These are phyloP conservation scores for Sesamia inferens DNA, from an alignment of 2,888 invertebrate genomes.

Conservation along the genomic window DNA sequence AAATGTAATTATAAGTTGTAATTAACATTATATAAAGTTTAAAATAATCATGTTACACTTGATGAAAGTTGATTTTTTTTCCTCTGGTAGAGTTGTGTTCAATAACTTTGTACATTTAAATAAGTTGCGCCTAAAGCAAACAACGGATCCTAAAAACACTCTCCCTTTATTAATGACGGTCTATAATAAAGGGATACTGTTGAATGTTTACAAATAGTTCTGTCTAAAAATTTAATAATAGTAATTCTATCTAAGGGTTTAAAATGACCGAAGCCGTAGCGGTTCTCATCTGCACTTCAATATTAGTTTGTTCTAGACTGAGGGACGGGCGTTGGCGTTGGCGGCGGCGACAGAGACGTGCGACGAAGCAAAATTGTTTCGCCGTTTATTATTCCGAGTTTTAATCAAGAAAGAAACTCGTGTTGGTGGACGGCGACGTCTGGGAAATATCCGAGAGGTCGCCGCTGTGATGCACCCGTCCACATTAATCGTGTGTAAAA, in stretches of 20 bases:
- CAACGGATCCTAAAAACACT: neutral
- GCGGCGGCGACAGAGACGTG: slow-evolving; percentile 66
- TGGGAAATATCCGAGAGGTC: slow-evolving; percentile 78
- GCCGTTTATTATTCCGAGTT: slow-evolving; percentile 87
- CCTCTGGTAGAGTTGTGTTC: neutral
- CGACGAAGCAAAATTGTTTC: slow-evolving; percentile 83
- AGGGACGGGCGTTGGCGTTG: slow-evolving; percentile 58
- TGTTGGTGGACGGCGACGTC: slow-evolving; percentile 73
- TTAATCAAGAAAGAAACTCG: slow-evolving; percentile 86
- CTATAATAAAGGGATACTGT: slow-evolving; percentile 23
- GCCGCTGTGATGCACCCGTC: slow-evolving; percentile 72
- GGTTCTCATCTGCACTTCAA: slow-evolving; percentile 76
- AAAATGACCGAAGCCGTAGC: slow-evolving; percentile 69
- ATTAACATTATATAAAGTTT: neutral
- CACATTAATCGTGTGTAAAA: slow-evolving; percentile 81
- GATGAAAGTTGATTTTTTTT: neutral
- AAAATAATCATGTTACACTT: neutral
- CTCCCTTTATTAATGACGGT: neutral
- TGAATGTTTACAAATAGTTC: slow-evolving; percentile 44
- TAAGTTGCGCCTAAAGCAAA: neutral
- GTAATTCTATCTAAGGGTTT: slow-evolving; percentile 55
- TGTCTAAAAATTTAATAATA: slow-evolving; percentile 57
- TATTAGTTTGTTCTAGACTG: slow-evolving; percentile 82
- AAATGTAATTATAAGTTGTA: neutral
- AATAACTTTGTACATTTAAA: neutral